phyloP scores from a whole-genome alignment of 2,797 vertebrate species.

The Parambassis ranga region DNA sequence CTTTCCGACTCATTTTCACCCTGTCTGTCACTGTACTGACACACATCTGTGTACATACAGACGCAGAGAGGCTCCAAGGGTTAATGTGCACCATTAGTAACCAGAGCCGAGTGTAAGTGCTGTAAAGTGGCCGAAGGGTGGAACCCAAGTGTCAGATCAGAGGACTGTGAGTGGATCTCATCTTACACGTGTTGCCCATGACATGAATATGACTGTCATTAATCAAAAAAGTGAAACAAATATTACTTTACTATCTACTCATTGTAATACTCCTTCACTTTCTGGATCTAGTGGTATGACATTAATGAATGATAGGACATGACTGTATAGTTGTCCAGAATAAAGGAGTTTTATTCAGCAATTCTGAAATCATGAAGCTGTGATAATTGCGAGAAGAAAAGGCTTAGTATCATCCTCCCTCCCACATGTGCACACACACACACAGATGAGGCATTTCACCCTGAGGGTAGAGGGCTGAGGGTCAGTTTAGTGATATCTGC shows the following conservation, averaged over 20 bases:
- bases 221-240: constrained; percentile 53
- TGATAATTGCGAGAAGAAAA: not conserved
- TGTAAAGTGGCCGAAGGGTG: constrained; percentile 31
- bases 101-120: constrained; percentile 57
- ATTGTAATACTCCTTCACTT: constrained; percentile 4
- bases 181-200: constrained; percentile 54
- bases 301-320: constrained; percentile 16
- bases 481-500: constrained; percentile 45
- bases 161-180: constrained; percentile 46
- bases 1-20: constrained; percentile 30
- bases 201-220: constrained; percentile 50
- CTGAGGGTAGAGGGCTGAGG: constrained; percentile 24
- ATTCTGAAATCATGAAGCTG: not conserved
- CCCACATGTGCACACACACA: not conserved
- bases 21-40: constrained; percentile 11
- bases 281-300: constrained; percentile 10
- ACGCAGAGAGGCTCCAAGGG: constrained; percentile 4
- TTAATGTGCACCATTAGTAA: constrained; percentile 69
- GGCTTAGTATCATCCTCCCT: not conserved
- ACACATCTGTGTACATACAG: not conserved
- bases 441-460: too few relatives aligned
- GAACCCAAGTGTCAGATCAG: constrained; percentile 26
- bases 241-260: constrained; percentile 16
- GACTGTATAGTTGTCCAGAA: not conserved
- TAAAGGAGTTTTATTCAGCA: not conserved